Evolutionary conservation across 2,888 invertebrate species (phyloP), one percentile per base, ranked within the genome.

Genomic region (Oasisia sp.): DNA sequence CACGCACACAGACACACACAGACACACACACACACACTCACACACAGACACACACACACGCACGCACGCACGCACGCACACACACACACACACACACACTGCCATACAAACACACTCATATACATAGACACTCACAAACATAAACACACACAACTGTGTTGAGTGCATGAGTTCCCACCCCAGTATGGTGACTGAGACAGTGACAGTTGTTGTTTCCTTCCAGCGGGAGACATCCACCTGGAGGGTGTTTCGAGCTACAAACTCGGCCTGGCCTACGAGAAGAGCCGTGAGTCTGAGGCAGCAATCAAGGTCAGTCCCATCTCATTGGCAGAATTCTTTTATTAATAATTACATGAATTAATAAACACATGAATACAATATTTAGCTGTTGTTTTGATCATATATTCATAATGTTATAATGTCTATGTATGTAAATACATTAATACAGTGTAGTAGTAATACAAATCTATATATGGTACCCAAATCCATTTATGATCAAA

Each of bases 201-300:
- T n/a, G 27, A 58, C 0, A 0, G 19, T 14, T 58, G 58, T 58
- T 56, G 56, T 56, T 56, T 56, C 38, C n/a, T n/a, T 38, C 38
- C 38, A 19, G 94, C 93, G 91, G 93, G 93, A 74, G 93, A 94
- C n/a, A 92, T 92, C 89, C 94, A 95, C 91, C 92, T 95, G 90
- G 95, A 95, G 93, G 96, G 96, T 32, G 95, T 95, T 93, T 94
- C 96, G 8, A 94, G 95, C 32, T 96, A 95, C 93, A 94, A 94
- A 93, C 94, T 96, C 19, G 96, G 96, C 27, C 92, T 95, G 92
- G 95, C 95, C 11, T 95, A 95, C 93, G 95, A 96, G 89, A 94
- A 94, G 92, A 94, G 93, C 93, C 95, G 94, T 5, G 94, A 96
- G 91, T 94, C 95, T 8, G 95, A 95, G 90, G 95, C 95, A 89